Conservation (phyloP, 2,113 vertebrate species). For the Salvator merianae region DNA sequence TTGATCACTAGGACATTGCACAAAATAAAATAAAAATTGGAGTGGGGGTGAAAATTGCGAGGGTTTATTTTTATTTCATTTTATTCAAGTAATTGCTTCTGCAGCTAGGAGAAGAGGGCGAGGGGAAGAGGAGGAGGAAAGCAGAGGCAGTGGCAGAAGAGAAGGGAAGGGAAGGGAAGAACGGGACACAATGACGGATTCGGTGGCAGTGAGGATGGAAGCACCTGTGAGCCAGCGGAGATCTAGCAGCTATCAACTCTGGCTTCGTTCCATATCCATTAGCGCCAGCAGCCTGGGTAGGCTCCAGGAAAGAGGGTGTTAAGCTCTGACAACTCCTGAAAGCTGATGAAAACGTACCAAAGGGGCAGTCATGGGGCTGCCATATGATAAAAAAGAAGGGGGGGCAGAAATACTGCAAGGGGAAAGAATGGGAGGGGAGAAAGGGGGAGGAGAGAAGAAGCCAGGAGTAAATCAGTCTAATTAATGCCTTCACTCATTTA, state of each 20-base stretch:
- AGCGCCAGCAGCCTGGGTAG: constrained; percentile 65
- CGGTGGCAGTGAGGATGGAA: constrained; percentile 63
- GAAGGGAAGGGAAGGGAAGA: constrained; percentile 51
- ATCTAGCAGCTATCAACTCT: constrained; percentile 70
- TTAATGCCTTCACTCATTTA: constrained; percentile 82
- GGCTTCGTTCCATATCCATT: constrained; percentile 74
- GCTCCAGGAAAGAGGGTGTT: constrained; percentile 68
- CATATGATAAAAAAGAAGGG: constrained; percentile 62
- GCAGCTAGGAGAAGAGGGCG: constrained; percentile 31
- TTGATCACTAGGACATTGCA: constrained; percentile 68
- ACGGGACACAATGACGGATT: constrained; percentile 54
- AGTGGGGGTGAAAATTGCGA: constrained; percentile 49
- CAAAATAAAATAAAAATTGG: constrained; percentile 63
- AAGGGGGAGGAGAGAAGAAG: constrained; percentile 47
- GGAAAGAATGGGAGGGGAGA: not conserved
- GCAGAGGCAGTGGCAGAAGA: constrained; percentile 20
- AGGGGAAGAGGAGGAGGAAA: constrained; percentile 38
- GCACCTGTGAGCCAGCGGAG: constrained; percentile 73
- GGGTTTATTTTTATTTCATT: not conserved
- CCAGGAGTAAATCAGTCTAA: constrained; percentile 78
- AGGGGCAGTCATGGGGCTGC: constrained; percentile 61
- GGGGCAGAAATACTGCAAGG: not conserved
- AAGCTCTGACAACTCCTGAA: constrained; percentile 69
- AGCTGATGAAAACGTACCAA: constrained; percentile 74
- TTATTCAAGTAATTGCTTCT: constrained; percentile 64